Base-by-base conservation (phyloP, 2,113 vertebrate species). In the Calidris pygmaea region DNA sequence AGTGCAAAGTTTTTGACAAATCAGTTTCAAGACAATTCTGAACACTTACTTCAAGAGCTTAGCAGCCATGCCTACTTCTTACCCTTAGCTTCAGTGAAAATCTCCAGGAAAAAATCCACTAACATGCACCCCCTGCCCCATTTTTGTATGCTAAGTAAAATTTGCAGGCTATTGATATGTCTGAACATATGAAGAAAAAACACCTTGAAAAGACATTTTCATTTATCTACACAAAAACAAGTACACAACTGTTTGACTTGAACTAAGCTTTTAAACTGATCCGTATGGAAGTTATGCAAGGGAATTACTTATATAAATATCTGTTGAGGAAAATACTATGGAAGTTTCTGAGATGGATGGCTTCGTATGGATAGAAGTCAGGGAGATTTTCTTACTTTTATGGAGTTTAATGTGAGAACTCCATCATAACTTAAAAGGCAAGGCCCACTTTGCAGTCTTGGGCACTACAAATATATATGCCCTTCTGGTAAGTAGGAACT, bases 41-140 rank as follows among this genome's bases (percentile, higher is more conserved):
- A 45, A 87, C 24, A 23, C 35, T 66, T 35, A 45, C 2, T 83
- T 60, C 27, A 71, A 76, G 12, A 27, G 34, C 18, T 60, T 56
- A 50, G 24, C 15, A 86, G 20, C 15, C 20, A n/a, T 23, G 41
- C 2, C 10, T 58, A 35, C 35, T 41, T 45, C 39, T 56, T 23
- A 83, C 4, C 10, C 34, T 71, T 34, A 60, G 34, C 29, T 56
- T 48, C 53, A 16, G 37, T 59, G 34, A 80, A 79, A 76, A 47
- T 14, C 10, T 75, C 39, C 68, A 71, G 21, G 39, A 48, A 80
- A 71, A 88, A 34, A 58, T 3, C 27, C n/a, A 66, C 11, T 35
- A 37, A 29, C 4, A 34, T 2, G 1, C 11, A n/a, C 4, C 10
- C 4, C 10, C 30, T 0, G 2, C 37, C 24, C 4, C 8, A 18